Base-by-base conservation (phyloP, 1,140 invertebrate species). In the Temnothorax nylanderi region DNA sequence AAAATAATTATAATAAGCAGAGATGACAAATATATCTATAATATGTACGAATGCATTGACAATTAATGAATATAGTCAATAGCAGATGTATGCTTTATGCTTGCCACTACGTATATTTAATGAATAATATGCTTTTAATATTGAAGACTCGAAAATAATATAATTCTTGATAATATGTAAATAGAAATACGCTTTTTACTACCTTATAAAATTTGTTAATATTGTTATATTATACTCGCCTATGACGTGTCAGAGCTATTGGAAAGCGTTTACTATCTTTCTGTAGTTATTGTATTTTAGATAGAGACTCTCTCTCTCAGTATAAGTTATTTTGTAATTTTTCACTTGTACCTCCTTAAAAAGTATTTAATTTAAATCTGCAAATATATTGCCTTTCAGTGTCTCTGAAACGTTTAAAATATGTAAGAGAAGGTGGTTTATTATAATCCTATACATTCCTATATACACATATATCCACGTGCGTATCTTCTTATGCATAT, bases 111-210 rank as follows among this genome's bases (percentile, higher is more conserved):
- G 13, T 32, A 74, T 49, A 62, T 60, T 62, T 84, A 47, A 84
- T n/a, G 2, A 82, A 82, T 72, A 58, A 72, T 60, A 74, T 84
- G 18, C 54, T 84, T 74, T 84, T 60, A 60, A 69, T 44, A 81
- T 69, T 54, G 8, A 74, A 26, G 56, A 44, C 37, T 74, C 0
- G n/a, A 84, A 60, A 60, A 84, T 72, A 58, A 60, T 60, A 74
- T 2, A 54, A 81, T 80, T 54, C 44, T 67, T 44, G 32, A 67
- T 65, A 82, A 71, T 34, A 60, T 82, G 13, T 82, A 74, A 60
- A 60, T 58, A 44, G 21, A 71, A 72, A 56, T 84, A 74, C 4
- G 51, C 69, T 74, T 84, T 74, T 34, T 69, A 60, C 44, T 13
- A 72, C 2, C 60, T 47, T 58, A 37, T 49, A 18, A 69, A 0